Evolutionary conservation across 2,113 vertebrate genomes (phyloP).

Genomic region (Phyllostomus hastatus): DNA sequence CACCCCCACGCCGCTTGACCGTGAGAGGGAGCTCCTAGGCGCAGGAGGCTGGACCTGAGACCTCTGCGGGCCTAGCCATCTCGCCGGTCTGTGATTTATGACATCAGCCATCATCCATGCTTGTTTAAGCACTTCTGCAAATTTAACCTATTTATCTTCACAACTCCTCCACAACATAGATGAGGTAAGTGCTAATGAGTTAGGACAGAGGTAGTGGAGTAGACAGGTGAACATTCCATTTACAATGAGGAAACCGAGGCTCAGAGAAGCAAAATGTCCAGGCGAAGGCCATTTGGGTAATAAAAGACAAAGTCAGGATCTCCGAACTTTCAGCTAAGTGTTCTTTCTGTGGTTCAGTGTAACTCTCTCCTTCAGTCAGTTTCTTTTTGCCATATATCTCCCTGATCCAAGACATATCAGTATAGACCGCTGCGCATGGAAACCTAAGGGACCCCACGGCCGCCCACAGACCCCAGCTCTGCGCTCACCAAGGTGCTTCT

Average conservation of each 20-base stretch:
- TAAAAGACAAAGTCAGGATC: not conserved
- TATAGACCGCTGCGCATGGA: not conserved
- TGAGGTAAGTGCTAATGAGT: not conserved
- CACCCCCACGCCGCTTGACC: accelerated
- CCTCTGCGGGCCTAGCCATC: not conserved
- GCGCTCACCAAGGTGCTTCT: conserved; percentile 81
- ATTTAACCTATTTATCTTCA: not conserved
- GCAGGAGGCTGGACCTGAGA: not conserved
- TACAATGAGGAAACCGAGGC: not conserved
- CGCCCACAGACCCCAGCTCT: not conserved
- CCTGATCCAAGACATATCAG: not conserved
- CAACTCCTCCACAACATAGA: not conserved
- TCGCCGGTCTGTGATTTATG: not conserved
- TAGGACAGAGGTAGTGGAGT: not conserved
- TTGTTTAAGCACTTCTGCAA: not conserved
- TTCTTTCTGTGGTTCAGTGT: not conserved
- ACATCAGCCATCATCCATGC: not conserved
- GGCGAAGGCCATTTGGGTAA: not conserved
- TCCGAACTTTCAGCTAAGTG: not conserved
- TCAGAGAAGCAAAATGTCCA: not conserved
- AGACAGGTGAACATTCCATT: not conserved
- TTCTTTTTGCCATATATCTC: not conserved
- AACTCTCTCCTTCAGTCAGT: not conserved
- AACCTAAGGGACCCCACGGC: not conserved
- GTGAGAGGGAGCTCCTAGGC: not conserved